Conservation (phyloP, 2,888 invertebrate genomes). For the Imbricaverruca yamaguchii region DNA sequence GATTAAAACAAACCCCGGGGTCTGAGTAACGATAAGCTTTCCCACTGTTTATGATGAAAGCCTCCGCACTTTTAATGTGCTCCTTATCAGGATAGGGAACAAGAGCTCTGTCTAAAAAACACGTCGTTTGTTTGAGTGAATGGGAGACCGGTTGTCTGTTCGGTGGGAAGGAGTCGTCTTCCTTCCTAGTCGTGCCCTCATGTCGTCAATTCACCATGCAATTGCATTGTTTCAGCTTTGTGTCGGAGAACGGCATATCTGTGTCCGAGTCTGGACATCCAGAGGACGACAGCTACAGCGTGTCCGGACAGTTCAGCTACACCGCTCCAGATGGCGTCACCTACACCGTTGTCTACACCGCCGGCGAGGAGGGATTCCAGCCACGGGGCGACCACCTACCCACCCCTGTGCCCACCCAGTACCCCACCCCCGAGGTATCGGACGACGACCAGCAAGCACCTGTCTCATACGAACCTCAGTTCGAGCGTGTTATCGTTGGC, state of each 20-base stretch:
- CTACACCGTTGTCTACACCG: neutral
- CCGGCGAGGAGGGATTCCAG: neutral
- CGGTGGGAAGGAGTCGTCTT: too few relatives aligned
- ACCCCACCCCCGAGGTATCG: neutral
- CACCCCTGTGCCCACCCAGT: neutral
- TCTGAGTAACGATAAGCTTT: too few relatives aligned
- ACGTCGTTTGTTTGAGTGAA: too few relatives aligned
- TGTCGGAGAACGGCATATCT: neutral
- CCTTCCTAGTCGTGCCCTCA: too few relatives aligned
- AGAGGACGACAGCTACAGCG: neutral
- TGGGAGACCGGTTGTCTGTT: too few relatives aligned
- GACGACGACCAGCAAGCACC: neutral
- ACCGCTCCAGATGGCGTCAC: neutral
- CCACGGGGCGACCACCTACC: neutral
- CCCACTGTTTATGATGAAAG: too few relatives aligned
- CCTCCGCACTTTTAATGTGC: too few relatives aligned
- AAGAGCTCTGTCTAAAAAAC: too few relatives aligned
- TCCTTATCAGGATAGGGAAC: too few relatives aligned
- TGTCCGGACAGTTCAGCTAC: neutral
- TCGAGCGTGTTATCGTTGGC: neutral
- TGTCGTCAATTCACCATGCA: too few relatives aligned
- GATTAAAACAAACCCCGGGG: too few relatives aligned
- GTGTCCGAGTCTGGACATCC: conserved; percentile 1
- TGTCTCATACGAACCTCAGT: neutral
- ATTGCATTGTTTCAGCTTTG: neutral